Percentiles rank a stretch among this genome's conserved stretches.
Conservation (phyloP, 2,888 invertebrate genomes). For the Thymelicus sylvestris region DNA sequence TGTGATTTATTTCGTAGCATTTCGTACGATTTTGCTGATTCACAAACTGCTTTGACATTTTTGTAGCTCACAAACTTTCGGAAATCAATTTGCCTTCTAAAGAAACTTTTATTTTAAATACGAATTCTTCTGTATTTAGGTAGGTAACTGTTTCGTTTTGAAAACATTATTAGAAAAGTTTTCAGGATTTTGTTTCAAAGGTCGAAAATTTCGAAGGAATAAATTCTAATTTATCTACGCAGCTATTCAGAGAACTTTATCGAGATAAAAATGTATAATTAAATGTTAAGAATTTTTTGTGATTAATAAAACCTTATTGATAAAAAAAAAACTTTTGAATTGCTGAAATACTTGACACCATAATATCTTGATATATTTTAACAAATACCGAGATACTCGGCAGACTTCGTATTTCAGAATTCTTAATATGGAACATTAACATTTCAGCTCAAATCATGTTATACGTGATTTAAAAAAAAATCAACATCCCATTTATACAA, state of each 20-base stretch:
- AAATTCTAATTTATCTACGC: constrained; percentile 28
- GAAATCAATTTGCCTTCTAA: constrained; percentile 30
- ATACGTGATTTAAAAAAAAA: no score
- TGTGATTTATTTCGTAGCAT: constrained; percentile 30
- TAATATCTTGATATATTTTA: no score
- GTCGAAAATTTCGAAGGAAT: constrained; percentile 29
- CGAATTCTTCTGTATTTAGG: constrained; percentile 34
- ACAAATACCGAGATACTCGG: no score
- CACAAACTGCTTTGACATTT: constrained; percentile 28
- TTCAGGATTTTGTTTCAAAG: constrained; percentile 28
- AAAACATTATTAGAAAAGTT: constrained; percentile 36
- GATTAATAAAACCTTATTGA: background rate
- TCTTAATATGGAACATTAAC: no score
- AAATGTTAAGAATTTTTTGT: background rate
- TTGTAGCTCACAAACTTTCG: constrained; percentile 23
- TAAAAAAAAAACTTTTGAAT: background rate
- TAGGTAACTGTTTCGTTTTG: constrained; percentile 32
- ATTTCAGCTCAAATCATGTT: no score
- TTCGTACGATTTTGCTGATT: constrained; percentile 29
- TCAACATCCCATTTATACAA: no score
- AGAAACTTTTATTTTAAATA: constrained; percentile 29
- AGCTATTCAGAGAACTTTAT: constrained; percentile 21
- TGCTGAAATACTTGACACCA: no score
- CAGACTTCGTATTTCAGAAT: no score
- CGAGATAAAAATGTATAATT: constrained; percentile 14